Percentiles rank a stretch among this genome's conserved stretches.
phyloP scores from a whole-genome alignment of 1,140 invertebrate genomes.

The Semibalanus balanoides region DNA sequence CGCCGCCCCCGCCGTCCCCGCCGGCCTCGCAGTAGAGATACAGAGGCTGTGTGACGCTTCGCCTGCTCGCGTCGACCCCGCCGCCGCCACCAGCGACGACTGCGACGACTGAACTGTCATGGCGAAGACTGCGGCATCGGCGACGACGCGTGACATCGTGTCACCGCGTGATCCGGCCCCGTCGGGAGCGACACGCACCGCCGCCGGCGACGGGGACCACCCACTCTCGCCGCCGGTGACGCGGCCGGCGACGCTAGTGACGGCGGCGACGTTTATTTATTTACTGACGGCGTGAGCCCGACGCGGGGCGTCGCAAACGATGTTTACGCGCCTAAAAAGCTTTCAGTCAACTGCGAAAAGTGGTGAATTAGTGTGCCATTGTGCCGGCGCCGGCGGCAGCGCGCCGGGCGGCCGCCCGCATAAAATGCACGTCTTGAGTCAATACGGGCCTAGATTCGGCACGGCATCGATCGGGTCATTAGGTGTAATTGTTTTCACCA shows the following conservation, averaged over 20 bases:
- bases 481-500: conserved; percentile 1
- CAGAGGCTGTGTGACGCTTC: too few relatives aligned
- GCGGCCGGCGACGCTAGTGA: too few relatives aligned
- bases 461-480: background rate
- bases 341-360: conserved; percentile 2
- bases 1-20: too few relatives aligned
- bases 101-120: too few relatives aligned
- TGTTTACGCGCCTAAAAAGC: background rate
- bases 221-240: background rate
- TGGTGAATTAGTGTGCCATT: background rate
- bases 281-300: background rate
- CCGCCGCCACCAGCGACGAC: too few relatives aligned
- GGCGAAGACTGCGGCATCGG: too few relatives aligned
- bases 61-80: too few relatives aligned
- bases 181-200: too few relatives aligned
- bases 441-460: background rate
- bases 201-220: background rate
- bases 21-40: too few relatives aligned
- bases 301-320: background rate
- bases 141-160: too few relatives aligned
- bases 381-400: background rate
- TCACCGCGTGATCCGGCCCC: too few relatives aligned
- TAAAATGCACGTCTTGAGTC: background rate
- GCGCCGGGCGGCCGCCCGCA: background rate
- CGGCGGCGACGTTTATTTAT: background rate